Percentiles rank a stretch among this genome's conserved stretches.
These are phyloP conservation scores for Latheticus oryzae DNA, from an alignment of 2,888 invertebrate genomes.

Conservation along the genomic window DNA sequence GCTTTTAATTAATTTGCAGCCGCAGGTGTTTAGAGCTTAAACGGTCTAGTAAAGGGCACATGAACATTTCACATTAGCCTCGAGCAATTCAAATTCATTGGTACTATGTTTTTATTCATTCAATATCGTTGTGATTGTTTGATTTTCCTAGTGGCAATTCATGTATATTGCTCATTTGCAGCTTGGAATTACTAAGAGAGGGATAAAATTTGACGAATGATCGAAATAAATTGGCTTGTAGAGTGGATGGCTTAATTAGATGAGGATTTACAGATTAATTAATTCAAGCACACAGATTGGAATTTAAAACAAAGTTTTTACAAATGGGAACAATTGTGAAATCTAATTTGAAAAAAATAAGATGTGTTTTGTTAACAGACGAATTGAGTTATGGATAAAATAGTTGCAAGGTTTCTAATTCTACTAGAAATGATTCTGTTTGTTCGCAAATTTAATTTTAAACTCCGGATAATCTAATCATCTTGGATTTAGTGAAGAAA, in stretches of 20 bases:
- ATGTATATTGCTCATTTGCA: constrained; percentile 33
- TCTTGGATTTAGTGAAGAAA: no score
- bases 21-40: constrained; percentile 34
- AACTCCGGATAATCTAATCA: no score
- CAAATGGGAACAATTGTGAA: constrained; percentile 20
- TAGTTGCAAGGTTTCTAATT: no score
- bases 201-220: constrained; percentile 36
- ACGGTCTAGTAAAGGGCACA: constrained; percentile 26
- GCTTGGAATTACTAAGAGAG: constrained; percentile 29
- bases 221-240: constrained; percentile 35
- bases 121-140: constrained; percentile 37
- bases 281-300: constrained; percentile 35
- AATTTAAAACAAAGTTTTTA: constrained; percentile 32
- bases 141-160: constrained; percentile 39
- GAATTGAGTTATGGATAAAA: no score
- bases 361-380: constrained; percentile 9
- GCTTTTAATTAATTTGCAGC: constrained; percentile 37
- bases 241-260: constrained; percentile 32
- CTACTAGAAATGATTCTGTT: no score
- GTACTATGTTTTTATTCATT: constrained; percentile 39
- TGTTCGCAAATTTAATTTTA: background rate
- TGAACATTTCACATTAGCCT: constrained; percentile 29
- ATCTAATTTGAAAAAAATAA: constrained; percentile 32
- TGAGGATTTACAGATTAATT: constrained; percentile 34
- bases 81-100: constrained; percentile 29